Percentiles rank a stretch among this genome's conserved stretches.
phyloP scores from a whole-genome alignment of 2,888 invertebrate species.

The Homarus gammarus region DNA sequence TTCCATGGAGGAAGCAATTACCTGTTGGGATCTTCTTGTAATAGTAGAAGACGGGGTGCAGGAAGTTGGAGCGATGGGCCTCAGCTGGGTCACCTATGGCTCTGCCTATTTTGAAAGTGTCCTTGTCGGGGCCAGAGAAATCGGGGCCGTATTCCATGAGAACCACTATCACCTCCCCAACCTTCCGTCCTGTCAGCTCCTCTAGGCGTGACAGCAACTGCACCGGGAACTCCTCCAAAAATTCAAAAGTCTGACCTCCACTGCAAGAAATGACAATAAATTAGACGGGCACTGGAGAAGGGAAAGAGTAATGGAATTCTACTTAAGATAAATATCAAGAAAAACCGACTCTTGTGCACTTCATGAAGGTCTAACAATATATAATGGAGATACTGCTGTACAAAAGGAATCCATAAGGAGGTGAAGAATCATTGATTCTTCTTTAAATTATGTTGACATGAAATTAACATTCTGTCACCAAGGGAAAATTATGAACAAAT shows the following conservation, averaged over 20 bases:
- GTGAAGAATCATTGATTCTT: too few relatives aligned
- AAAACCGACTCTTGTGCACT: too few relatives aligned
- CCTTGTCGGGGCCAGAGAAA: slow-evolving; percentile 79
- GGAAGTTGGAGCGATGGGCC: slow-evolving; percentile 80
- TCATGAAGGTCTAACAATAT: too few relatives aligned
- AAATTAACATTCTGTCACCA: too few relatives aligned
- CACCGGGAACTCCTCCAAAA: slow-evolving; percentile 79
- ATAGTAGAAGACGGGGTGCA: slow-evolving; percentile 80
- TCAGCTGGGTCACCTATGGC: slow-evolving; percentile 79
- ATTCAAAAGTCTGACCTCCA: slow-evolving; percentile 41
- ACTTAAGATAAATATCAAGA: not conserved
- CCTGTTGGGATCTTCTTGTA: slow-evolving; percentile 79
- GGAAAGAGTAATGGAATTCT: not conserved
- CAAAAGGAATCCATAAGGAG: too few relatives aligned
- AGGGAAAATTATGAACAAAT: too few relatives aligned
- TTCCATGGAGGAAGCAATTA: slow-evolving; percentile 70
- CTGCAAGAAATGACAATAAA: not conserved
- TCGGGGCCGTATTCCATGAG: slow-evolving; percentile 80
- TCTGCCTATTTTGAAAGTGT: slow-evolving; percentile 79
- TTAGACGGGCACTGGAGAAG: not conserved
- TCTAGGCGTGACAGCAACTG: slow-evolving; percentile 78
- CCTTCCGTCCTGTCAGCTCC: slow-evolving; percentile 78
- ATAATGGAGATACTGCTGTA: too few relatives aligned
- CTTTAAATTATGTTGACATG: too few relatives aligned
- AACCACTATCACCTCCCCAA: slow-evolving; percentile 78